These are phyloP conservation scores for Pyrgilauda ruficollis DNA, from an alignment of 2,113 vertebrate genomes.

Conservation along the genomic window DNA sequence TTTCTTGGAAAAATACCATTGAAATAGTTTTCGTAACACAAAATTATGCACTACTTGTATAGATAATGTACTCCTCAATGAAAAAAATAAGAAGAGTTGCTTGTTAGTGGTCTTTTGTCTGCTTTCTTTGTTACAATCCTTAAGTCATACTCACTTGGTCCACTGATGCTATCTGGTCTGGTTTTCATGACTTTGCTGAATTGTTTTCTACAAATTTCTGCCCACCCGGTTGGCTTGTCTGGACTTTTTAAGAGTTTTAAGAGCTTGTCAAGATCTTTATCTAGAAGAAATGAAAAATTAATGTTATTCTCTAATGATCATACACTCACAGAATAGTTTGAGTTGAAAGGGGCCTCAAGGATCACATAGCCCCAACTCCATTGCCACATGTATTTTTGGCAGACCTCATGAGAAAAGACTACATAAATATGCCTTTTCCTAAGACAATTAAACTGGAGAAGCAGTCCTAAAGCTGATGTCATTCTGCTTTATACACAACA, in stretches of 20 bases:
- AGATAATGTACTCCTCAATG: neutral
- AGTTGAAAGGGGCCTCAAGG: neutral
- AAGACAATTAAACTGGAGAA: neutral
- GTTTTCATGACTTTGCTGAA: constrained; percentile 81
- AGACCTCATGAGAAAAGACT: neutral
- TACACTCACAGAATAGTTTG: neutral
- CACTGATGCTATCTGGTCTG: constrained; percentile 71
- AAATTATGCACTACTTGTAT: neutral
- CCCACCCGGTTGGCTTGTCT: constrained; percentile 75
- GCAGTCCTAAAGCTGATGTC: neutral
- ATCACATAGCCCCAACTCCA: neutral
- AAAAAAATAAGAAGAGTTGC: neutral
- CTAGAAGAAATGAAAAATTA: constrained; percentile 66
- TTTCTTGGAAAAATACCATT: neutral
- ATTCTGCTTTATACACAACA: neutral
- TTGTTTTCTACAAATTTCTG: constrained; percentile 77
- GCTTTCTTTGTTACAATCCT: neutral
- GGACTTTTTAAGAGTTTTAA: constrained; percentile 67
- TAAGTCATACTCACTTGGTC: constrained; percentile 75
- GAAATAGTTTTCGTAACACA: neutral
- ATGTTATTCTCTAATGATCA: neutral
- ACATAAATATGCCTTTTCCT: neutral
- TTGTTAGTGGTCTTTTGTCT: neutral
- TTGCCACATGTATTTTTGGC: neutral
- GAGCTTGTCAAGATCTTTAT: constrained; percentile 78